These are phyloP conservation scores for Bagarius yarrelli DNA, from an alignment of 2,113 vertebrate species.

Conservation along the genomic window DNA sequence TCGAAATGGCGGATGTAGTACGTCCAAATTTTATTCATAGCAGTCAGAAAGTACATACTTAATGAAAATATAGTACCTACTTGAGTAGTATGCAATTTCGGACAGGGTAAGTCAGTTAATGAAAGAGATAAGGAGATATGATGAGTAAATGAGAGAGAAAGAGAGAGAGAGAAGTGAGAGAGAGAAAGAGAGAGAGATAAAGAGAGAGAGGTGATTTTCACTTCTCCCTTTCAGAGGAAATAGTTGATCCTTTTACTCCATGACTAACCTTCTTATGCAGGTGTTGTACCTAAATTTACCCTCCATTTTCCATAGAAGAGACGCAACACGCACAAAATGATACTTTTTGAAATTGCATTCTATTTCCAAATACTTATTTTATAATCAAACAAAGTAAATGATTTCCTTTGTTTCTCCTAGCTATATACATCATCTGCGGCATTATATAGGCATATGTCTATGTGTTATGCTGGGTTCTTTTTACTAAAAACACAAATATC, in stretches of 20 bases:
- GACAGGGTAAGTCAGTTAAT: too few relatives aligned
- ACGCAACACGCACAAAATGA: background rate
- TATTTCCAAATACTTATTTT: background rate
- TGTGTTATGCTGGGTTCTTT: background rate
- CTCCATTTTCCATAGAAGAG: background rate
- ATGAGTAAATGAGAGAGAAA: too few relatives aligned
- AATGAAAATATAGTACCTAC: too few relatives aligned
- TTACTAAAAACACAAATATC: too few relatives aligned
- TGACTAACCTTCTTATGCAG: constrained; percentile 41
- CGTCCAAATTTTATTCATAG: too few relatives aligned
- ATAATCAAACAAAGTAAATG: background rate
- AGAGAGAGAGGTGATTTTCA: constrained; percentile 31
- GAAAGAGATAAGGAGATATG: background rate
- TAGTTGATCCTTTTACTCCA: constrained; percentile 6
- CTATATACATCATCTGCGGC: too few relatives aligned
- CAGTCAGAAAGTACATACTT: too few relatives aligned
- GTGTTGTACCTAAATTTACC: constrained; percentile 33
- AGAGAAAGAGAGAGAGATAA: background rate
- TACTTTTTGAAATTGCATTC: background rate
- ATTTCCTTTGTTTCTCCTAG: background rate
- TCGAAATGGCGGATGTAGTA: too few relatives aligned
- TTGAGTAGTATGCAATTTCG: too few relatives aligned
- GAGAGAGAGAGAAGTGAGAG: background rate
- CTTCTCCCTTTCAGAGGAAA: constrained; percentile 43
- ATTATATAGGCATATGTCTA: background rate